Conservation (phyloP, 2,888 invertebrate species). For the Nemoura dubitans region DNA sequence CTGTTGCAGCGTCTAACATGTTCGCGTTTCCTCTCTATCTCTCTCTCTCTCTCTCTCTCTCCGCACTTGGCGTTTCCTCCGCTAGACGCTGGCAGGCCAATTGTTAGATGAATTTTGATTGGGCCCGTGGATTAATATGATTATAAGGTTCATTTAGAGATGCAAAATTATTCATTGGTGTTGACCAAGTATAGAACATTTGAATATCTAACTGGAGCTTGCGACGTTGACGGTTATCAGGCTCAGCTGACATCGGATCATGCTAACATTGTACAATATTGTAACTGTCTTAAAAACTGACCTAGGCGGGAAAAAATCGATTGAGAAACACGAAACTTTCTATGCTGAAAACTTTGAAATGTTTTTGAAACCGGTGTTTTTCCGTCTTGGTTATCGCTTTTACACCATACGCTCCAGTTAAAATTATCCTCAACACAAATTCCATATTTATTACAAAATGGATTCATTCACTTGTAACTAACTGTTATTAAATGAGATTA, state of each 20-base stretch:
- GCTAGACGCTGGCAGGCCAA: not conserved
- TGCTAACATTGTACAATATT: not conserved
- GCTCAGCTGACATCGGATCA: no score
- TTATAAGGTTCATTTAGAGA: conserved; percentile 7
- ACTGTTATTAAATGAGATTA: conserved; percentile 12
- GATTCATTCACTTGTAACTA: not conserved
- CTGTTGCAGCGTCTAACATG: conserved; percentile 34
- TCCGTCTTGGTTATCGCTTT: not conserved
- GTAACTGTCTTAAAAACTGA: not conserved
- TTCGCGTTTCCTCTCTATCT: not conserved
- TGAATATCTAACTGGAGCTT: not conserved
- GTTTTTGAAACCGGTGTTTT: not conserved
- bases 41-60: not conserved
- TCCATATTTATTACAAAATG: conserved; percentile 12
- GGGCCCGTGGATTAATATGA: not conserved
- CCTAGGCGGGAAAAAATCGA: not conserved
- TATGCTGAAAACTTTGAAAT: not conserved
- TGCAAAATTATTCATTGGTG: conserved; percentile 7
- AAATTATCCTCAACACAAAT: not conserved
- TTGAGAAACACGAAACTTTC: not conserved
- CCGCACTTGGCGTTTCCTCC: not conserved
- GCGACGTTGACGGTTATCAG: not conserved
- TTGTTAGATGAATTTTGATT: not conserved
- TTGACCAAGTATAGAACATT: not conserved
- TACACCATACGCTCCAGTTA: not conserved